These are phyloP conservation scores for Botia kubotai DNA, from an alignment of 2,797 vertebrate species.

Conservation along the genomic window DNA sequence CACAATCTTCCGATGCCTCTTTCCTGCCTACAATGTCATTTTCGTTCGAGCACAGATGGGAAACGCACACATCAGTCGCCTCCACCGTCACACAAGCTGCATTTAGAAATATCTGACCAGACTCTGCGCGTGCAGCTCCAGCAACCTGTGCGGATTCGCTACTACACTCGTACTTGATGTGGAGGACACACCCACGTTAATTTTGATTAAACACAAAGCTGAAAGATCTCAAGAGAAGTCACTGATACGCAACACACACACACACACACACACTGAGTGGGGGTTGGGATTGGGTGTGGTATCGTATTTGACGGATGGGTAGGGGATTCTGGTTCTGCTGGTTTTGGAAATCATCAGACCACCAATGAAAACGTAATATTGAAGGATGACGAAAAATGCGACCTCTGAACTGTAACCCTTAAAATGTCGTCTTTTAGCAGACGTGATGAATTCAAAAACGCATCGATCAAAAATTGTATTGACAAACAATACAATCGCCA, in stretches of 20 bases:
- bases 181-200: neutral
- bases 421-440: neutral
- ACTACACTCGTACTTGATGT: neutral
- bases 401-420: conserved; percentile 10
- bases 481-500: no score
- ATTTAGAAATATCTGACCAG: conserved; percentile 13
- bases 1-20: neutral
- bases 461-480: neutral
- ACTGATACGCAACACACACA: conserved; percentile 27
- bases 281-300: conserved; percentile 54
- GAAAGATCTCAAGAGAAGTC: conserved; percentile 4
- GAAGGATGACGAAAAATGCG: neutral
- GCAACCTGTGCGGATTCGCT: conserved; percentile 4
- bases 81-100: neutral
- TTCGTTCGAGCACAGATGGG: conserved; percentile 35
- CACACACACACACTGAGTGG: conserved; percentile 37
- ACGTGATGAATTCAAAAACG: neutral
- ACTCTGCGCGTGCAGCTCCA: conserved; percentile 8
- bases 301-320: conserved; percentile 25
- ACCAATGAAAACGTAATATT: neutral
- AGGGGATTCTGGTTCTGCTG: conserved; percentile 48
- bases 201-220: conserved; percentile 40
- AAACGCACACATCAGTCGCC: conserved; percentile 38
- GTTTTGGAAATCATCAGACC: conserved; percentile 38
- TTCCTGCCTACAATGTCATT: conserved; percentile 21